Evolutionary conservation across 2,888 invertebrate species (phyloP).

Genomic region (Drosophila falleni): DNA sequence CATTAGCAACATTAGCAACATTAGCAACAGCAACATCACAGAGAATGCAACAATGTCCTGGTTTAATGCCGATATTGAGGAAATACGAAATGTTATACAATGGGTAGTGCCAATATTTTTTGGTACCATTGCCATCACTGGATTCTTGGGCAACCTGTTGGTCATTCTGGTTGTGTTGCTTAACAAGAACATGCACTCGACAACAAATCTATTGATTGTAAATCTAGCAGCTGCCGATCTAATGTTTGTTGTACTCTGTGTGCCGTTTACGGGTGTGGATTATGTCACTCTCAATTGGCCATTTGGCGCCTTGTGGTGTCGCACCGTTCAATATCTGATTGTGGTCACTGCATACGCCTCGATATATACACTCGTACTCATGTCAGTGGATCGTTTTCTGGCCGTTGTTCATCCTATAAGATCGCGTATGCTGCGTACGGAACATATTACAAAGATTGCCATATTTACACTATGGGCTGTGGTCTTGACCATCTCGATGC

Average conservation of each 20-base stretch:
- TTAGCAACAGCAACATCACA: neutral
- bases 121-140: slow-evolving; percentile 93
- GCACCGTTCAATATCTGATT: slow-evolving; percentile 95
- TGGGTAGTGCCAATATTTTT: slow-evolving; percentile 93
- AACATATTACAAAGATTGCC: slow-evolving; percentile 91
- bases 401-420: slow-evolving; percentile 97
- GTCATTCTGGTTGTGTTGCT: slow-evolving; percentile 95
- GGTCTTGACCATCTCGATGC: slow-evolving; percentile 90
- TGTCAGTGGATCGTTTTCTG: slow-evolving; percentile 96
- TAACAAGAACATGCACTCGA: slow-evolving; percentile 96
- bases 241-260: slow-evolving; percentile 95
- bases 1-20: slow-evolving; percentile 4
- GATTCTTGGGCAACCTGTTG: slow-evolving; percentile 94
- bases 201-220: slow-evolving; percentile 96
- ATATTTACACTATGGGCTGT: slow-evolving; percentile 92
- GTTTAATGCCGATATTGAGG: slow-evolving; percentile 16
- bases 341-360: slow-evolving; percentile 96
- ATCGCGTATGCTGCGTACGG: slow-evolving; percentile 93
- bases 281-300: slow-evolving; percentile 95
- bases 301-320: slow-evolving; percentile 95
- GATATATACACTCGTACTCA: slow-evolving; percentile 96
- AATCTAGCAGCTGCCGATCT: slow-evolving; percentile 95
- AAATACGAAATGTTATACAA: slow-evolving; percentile 70
- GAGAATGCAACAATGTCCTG: slow-evolving; percentile 18
- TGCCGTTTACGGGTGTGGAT: slow-evolving; percentile 96